Conservation (phyloP, 2,113 vertebrate genomes). For the Atherinomorus stipes region DNA sequence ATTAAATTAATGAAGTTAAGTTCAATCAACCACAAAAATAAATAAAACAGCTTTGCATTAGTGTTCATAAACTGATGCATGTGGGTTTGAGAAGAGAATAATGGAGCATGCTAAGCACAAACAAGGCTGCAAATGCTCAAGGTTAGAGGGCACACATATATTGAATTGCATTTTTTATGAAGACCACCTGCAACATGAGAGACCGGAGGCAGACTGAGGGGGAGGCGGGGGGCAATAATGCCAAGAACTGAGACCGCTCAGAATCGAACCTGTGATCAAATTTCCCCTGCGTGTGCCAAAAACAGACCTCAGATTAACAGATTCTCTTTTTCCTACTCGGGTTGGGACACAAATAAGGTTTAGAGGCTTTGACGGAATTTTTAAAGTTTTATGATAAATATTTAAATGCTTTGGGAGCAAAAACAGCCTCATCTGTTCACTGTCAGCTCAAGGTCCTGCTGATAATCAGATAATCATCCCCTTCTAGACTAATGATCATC, state of each 20-base stretch:
- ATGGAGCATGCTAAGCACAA: background rate
- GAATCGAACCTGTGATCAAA: constrained; percentile 9
- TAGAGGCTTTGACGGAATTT: background rate
- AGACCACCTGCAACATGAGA: constrained; percentile 10
- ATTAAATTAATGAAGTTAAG: background rate
- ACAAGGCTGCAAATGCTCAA: background rate
- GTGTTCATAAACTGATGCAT: background rate
- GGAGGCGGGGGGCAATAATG: constrained; percentile 1
- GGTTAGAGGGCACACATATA: constrained; percentile 25
- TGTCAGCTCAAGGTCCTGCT: background rate
- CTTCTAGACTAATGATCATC: constrained; percentile 4
- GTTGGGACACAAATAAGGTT: background rate
- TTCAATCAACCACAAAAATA: background rate
- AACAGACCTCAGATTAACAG: constrained; percentile 16
- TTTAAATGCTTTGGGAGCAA: background rate
- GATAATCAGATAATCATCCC: background rate
- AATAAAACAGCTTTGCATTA: background rate
- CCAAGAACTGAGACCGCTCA: background rate
- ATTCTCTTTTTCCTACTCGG: constrained; percentile 19
- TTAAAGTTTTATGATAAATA: background rate
- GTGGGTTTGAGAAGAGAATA: background rate
- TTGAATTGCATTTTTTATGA: constrained; percentile 41
- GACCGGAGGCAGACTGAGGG: constrained; percentile 7
- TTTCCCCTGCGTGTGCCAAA: background rate
- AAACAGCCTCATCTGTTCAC: background rate